A percentile compares a stretch with the other conserved stretches of the same genome.
phyloP scores from a whole-genome alignment of 30 jellyfish, hydroid and myxozoan genomes.

The Catostylus mosaicus region DNA sequence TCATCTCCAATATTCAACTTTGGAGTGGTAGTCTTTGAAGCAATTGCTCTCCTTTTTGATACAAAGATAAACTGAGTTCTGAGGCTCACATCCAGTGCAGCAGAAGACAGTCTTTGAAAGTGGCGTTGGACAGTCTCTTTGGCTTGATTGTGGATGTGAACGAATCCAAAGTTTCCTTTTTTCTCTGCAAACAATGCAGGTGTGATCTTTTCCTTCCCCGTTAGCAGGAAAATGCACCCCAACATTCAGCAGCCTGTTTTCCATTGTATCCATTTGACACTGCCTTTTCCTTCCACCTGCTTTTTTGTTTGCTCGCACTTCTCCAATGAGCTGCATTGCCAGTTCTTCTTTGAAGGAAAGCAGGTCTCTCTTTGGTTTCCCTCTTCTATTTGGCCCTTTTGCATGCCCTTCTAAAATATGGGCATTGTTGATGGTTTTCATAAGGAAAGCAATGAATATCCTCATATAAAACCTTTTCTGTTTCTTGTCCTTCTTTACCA shows the following conservation, averaged over 20 bases:
- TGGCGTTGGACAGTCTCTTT: conserved; percentile 21
- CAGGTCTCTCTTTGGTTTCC: conserved; percentile 28
- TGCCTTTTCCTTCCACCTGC: conserved; percentile 8
- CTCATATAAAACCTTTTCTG: conserved; percentile 33
- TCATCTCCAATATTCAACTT: too few species aligned
- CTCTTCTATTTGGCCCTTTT: conserved; percentile 1
- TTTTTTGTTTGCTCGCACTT: neutral
- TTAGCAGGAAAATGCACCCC: conserved; percentile 38
- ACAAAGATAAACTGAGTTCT: conserved; percentile 20
- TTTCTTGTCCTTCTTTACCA: conserved; percentile 16
- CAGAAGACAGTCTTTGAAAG: conserved; percentile 22
- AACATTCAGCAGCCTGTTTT: conserved; percentile 27
- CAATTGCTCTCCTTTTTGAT: conserved; percentile 44
- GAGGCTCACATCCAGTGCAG: conserved; percentile 53
- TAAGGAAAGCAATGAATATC: conserved; percentile 16
- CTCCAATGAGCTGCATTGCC: conserved; percentile 19
- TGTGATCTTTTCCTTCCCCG: conserved; percentile 39
- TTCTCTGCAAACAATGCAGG: conserved; percentile 36
- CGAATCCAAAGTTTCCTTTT: conserved; percentile 18
- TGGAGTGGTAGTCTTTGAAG: conserved; percentile 21
- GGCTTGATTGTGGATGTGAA: conserved; percentile 10
- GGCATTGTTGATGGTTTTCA: conserved; percentile 45
- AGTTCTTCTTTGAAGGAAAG: conserved; percentile 49
- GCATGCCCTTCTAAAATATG: conserved; percentile 21
- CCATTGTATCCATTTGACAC: conserved; percentile 13